phyloP scores from a whole-genome alignment of 2,797 vertebrate species.

The Megaceryle alcyon region DNA sequence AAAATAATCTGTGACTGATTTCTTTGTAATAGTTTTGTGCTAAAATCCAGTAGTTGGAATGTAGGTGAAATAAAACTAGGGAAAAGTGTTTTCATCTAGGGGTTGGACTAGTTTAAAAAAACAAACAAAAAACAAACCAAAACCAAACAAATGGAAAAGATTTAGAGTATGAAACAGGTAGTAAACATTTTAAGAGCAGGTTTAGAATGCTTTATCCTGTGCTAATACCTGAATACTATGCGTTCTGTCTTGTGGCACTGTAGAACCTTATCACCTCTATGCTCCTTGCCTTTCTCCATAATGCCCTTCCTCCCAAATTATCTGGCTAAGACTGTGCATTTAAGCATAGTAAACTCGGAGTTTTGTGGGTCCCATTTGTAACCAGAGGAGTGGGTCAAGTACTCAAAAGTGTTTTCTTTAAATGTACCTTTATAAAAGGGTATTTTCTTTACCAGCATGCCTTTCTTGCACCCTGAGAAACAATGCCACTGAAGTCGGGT shows the following conservation, averaged over 20 bases:
- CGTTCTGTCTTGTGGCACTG: not conserved
- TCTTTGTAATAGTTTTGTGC: not conserved
- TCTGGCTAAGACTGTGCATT: not conserved
- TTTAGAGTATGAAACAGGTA: not conserved
- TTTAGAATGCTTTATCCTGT: not conserved
- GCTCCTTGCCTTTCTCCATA: not conserved
- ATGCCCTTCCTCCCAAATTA: not conserved
- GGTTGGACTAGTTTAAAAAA: not conserved
- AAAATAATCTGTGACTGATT: not conserved
- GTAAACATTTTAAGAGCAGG: not conserved
- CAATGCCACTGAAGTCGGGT: no score
- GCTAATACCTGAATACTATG: fast-evolving
- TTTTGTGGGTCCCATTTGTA: not conserved
- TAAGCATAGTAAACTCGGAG: not conserved
- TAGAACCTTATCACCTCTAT: not conserved
- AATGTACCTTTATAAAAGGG: not conserved
- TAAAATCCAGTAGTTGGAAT: not conserved
- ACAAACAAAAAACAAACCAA: no score
- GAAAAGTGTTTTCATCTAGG: not conserved
- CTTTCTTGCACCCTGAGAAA: not conserved
- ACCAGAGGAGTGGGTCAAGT: not conserved
- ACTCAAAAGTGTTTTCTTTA: not conserved
- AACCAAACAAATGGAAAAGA: not conserved
- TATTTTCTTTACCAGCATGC: not conserved
- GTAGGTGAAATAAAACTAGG: not conserved